Conservation (phyloP, 1,140 invertebrate species). For the Chironomus tepperi region DNA sequence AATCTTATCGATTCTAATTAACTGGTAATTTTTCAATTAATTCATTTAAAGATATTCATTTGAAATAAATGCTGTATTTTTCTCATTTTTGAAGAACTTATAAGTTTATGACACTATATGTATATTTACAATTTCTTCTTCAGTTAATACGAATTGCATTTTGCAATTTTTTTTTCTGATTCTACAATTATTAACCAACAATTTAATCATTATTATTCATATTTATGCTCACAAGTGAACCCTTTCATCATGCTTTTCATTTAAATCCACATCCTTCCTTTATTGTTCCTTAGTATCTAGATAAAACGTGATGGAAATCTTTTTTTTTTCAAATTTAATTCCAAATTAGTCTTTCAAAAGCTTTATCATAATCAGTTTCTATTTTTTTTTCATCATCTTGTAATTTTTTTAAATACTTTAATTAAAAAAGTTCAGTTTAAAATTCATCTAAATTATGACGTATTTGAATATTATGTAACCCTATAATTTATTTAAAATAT, state of each 20-base stretch:
- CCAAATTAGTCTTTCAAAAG: conserved; percentile 13
- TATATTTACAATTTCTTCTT: background rate
- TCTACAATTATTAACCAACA: conserved; percentile 9
- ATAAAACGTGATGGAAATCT: background rate
- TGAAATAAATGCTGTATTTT: conserved; percentile 14
- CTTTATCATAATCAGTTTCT: background rate
- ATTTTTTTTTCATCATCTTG: background rate
- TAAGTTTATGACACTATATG: background rate
- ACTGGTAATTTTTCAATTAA: background rate
- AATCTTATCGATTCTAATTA: conserved; percentile 3
- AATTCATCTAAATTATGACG: conserved; percentile 14
- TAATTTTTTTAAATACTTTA: background rate
- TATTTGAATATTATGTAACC: background rate
- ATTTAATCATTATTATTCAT: background rate
- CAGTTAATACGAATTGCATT: background rate
- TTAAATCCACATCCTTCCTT: background rate
- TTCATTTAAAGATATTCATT: conserved; percentile 9
- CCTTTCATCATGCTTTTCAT: background rate
- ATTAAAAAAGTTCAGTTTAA: conserved; percentile 10
- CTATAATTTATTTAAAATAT: no score
- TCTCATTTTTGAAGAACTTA: conserved; percentile 7
- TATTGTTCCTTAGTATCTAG: background rate
- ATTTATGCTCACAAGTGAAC: background rate
- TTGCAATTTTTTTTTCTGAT: background rate
- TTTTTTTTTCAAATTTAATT: background rate